Evolutionary conservation across 2,888 invertebrate genomes (phyloP).

Genomic region (Eugnorisma glareosa): DNA sequence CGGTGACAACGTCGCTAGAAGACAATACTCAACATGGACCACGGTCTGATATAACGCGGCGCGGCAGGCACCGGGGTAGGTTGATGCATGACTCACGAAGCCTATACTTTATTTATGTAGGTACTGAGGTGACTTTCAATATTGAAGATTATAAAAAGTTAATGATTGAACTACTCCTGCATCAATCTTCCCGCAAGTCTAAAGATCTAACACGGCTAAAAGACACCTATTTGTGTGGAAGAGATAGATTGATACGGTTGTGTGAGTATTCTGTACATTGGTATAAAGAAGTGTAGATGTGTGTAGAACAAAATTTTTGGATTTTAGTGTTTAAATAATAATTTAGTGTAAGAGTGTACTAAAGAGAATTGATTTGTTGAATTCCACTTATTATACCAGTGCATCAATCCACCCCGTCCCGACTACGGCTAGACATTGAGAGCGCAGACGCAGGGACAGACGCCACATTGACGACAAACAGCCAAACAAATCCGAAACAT

Average conservation of each 20-base stretch:
- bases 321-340: constrained; percentile 46
- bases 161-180: constrained; percentile 59
- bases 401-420: constrained; percentile 86
- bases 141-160: constrained; percentile 2
- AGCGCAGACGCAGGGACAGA: constrained; percentile 77
- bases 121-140: constrained; percentile 22
- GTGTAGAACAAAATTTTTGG: constrained; percentile 32
- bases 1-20: constrained; percentile 95
- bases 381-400: constrained; percentile 64
- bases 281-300: constrained; percentile 63
- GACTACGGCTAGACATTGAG: constrained; percentile 83
- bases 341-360: constrained; percentile 57
- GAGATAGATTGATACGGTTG: constrained; percentile 83
- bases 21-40: constrained; percentile 88
- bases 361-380: constrained; percentile 29
- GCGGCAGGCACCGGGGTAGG: constrained; percentile 77
- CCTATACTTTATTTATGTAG: constrained; percentile 26
- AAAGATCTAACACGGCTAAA: constrained; percentile 78
- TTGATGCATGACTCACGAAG: constrained; percentile 73
- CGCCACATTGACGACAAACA: constrained; percentile 88
- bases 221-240: constrained; percentile 72
- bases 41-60: constrained; percentile 76
- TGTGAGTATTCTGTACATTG: constrained; percentile 67
- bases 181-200: constrained; percentile 81
- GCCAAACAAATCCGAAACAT: constrained; percentile 84